A percentile compares a stretch with the other conserved stretches of the same genome.
Conservation (phyloP, 2,888 invertebrate species). For the Drosophila mercatorum region DNA sequence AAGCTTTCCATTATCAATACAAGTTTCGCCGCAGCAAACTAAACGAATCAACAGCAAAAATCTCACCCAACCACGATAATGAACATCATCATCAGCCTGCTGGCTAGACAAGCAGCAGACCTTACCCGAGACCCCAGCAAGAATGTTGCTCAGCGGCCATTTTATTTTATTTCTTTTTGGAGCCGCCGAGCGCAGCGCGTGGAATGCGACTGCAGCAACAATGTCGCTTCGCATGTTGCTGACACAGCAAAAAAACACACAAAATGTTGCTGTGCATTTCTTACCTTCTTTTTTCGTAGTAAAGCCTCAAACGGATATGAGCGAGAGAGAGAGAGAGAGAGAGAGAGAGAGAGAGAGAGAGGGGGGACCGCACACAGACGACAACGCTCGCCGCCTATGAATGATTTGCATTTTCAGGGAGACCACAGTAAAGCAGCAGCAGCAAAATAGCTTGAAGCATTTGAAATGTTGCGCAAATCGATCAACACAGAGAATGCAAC, state of each 20-base stretch:
- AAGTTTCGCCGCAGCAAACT: slow-evolving; percentile 3
- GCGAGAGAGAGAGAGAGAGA: too few relatives aligned
- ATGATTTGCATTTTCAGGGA: slow-evolving; percentile 11
- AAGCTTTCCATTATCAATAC: slow-evolving; percentile 12
- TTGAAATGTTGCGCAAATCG: slow-evolving; percentile 36
- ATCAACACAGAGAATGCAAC: slow-evolving; percentile 24
- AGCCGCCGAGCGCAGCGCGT: slow-evolving; percentile 19
- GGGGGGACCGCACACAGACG: not conserved
- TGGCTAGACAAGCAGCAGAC: slow-evolving; percentile 71
- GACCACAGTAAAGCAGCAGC: too few relatives aligned
- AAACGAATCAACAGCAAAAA: not conserved
- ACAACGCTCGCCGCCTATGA: not conserved
- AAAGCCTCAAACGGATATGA: too few relatives aligned
- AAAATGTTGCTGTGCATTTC: too few relatives aligned
- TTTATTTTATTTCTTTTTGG: slow-evolving; percentile 18
- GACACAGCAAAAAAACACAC: slow-evolving; percentile 26
- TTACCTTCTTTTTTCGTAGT: too few relatives aligned
- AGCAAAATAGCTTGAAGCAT: slow-evolving; percentile 21
- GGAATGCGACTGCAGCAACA: slow-evolving; percentile 39
- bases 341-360: too few relatives aligned
- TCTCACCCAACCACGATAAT: slow-evolving; percentile 22
- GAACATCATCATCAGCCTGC: slow-evolving; percentile 10
- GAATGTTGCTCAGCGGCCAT: slow-evolving; percentile 54
- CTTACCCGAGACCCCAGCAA: slow-evolving; percentile 36
- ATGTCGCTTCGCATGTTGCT: slow-evolving; percentile 46